Evolutionary conservation across 2,888 invertebrate species (phyloP), one percentile per base, ranked within the genome.

Genomic region (Ophion ellenae): DNA sequence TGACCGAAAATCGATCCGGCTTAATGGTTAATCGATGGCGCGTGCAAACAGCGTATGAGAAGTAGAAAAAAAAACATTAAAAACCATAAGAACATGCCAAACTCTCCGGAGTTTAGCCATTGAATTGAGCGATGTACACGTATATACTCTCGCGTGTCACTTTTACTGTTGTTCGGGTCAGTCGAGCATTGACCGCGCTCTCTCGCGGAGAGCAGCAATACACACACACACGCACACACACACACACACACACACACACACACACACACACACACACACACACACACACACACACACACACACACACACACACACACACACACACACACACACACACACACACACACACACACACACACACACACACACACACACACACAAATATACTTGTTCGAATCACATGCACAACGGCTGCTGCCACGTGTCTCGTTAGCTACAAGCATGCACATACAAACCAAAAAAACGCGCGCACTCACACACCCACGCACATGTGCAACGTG

Each of bases 161-260:
- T 92, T 93, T 93, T 92, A 93, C 92, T 93, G 93, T 92, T 92
- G 90, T 91, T 90, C 90, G 89, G 92, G 92, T 93, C 91, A 92
- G 89, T 92, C 93, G 92, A 93, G 92, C 92, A 92, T 92, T 93
- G 93, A 93, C 93, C 92, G 92, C 90, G 83, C 80, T 76, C 79
- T 83, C 77, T 77, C 61, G 90, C 85, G 88, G 88, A 89, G 88
- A 78, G 75, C 70, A 64, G 73, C 82, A 76, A 79, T 64, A 20
- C 85, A 86, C 82, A 32, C 4, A 32, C 4, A 32, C 2, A 4
- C 4, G 0, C 32, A 32, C 32, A 32, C 32, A 4, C 32, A 32
- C 32, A 4, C 32, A 4, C 32, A 32, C 32, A 32, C 32, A 4
- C 4, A 32, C 32, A 32, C 32, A 4, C 32, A 32, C 32, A 32